These are phyloP conservation scores for Narcine bancroftii DNA, from an alignment of 2,113 vertebrate genomes.

Conservation along the genomic window DNA sequence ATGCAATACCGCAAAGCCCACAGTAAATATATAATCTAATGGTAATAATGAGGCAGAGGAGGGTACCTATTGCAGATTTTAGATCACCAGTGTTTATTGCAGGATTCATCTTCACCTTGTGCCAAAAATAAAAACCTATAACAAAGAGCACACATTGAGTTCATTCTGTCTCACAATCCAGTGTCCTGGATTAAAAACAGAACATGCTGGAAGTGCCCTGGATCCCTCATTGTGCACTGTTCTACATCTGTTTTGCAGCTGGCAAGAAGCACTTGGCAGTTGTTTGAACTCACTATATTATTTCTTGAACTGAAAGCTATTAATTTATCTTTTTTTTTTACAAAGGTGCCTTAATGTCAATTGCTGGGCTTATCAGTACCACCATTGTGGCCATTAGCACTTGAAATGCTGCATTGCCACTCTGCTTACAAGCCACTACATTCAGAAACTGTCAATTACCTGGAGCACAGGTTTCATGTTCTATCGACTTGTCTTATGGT, in stretches of 20 bases:
- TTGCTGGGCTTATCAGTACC: neutral
- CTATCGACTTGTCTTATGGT: neutral
- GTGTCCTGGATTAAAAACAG: neutral
- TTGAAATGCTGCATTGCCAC: neutral
- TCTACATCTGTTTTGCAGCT: neutral
- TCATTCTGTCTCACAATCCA: constrained; percentile 28
- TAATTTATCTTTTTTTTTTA: neutral
- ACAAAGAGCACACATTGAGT: constrained; percentile 19
- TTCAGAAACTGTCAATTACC: neutral
- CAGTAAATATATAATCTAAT: constrained; percentile 24
- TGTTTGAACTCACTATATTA: neutral
- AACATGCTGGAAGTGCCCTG: neutral
- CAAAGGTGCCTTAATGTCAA: neutral
- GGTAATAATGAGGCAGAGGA: constrained; percentile 24
- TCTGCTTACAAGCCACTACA: neutral
- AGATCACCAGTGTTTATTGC: constrained; percentile 36
- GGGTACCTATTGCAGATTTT: constrained; percentile 31
- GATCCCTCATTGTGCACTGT: neutral
- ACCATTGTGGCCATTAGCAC: neutral
- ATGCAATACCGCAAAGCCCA: neutral
- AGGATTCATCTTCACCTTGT: constrained; percentile 25
- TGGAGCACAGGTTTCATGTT: neutral
- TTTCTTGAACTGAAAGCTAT: neutral
- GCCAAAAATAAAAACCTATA: constrained; percentile 36
- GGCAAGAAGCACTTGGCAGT: neutral